These are phyloP conservation scores for Cerastis rubricosa DNA, from an alignment of 2,888 invertebrate species.

Conservation along the genomic window DNA sequence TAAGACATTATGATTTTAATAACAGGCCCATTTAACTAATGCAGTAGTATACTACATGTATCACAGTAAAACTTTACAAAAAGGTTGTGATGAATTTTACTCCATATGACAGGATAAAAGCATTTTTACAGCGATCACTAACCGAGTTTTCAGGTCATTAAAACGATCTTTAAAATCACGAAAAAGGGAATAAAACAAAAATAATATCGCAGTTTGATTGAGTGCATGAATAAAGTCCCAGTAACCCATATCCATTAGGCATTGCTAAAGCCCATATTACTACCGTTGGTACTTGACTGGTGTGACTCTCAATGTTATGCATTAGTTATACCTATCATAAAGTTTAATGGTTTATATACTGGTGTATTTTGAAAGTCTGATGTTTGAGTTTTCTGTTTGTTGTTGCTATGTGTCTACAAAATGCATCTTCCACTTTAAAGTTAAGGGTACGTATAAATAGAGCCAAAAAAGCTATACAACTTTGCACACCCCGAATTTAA, in stretches of 20 bases:
- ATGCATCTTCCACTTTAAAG: not conserved
- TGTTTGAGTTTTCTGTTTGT: slow-evolving; percentile 15
- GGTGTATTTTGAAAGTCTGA: slow-evolving; percentile 13
- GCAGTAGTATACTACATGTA: not conserved
- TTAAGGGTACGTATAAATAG: not conserved
- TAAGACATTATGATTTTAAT: not conserved
- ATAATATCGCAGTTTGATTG: slow-evolving; percentile 32
- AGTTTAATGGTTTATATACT: slow-evolving; percentile 52
- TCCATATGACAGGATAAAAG: slow-evolving; percentile 41
- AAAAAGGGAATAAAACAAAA: slow-evolving; percentile 42
- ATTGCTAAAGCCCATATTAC: slow-evolving; percentile 21
- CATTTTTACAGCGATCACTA: slow-evolving; percentile 35
- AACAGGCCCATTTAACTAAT: too few relatives aligned
- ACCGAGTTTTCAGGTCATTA: slow-evolving; percentile 15
- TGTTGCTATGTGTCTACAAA: not conserved
- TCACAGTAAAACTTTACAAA: not conserved
- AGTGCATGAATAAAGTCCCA: slow-evolving; percentile 49
- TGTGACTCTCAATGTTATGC: slow-evolving; percentile 54
- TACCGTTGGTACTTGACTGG: slow-evolving; percentile 23
- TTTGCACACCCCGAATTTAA: too few relatives aligned
- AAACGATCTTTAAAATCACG: slow-evolving; percentile 14
- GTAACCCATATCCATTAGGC: slow-evolving; percentile 62
- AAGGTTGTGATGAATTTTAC: not conserved
- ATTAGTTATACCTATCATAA: slow-evolving; percentile 59
- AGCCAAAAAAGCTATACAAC: not conserved